phyloP scores from a whole-genome alignment of 2,797 vertebrate species.

The Lithobates sylvaticus region DNA sequence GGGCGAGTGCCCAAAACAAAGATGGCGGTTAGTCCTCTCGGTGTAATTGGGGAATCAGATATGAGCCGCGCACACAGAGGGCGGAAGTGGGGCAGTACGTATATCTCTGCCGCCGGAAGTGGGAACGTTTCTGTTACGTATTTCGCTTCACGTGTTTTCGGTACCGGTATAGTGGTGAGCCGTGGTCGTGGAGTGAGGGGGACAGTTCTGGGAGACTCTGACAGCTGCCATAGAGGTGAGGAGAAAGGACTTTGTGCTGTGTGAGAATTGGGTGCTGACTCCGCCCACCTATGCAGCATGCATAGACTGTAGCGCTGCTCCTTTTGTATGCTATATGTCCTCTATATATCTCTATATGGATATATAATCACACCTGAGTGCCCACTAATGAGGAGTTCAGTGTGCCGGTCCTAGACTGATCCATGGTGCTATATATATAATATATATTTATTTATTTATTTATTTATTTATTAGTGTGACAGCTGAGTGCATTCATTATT shows the following conservation, averaged over 20 bases:
- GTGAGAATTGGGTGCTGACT: background rate
- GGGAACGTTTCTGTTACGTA: constrained; percentile 2
- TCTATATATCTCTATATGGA: no score
- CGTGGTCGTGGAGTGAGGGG: background rate
- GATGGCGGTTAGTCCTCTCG: background rate
- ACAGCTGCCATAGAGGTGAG: background rate
- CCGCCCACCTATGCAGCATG: background rate
- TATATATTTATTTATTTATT: no score
- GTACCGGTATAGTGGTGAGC: background rate
- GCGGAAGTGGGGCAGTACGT: constrained; percentile 8
- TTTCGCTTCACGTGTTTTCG: constrained; percentile 5
- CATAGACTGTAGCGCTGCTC: background rate
- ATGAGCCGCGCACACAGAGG: background rate
- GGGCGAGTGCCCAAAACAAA: background rate
- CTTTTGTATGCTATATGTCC: no score
- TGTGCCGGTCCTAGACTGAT: no score
- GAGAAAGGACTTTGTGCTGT: background rate
- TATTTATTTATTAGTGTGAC: no score
- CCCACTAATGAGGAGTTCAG: no score
- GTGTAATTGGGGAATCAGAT: background rate
- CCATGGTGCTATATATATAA: no score
- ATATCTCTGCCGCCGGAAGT: background rate
- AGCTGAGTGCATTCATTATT: no score
- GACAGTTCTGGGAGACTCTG: background rate
- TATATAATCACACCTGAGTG: no score